phyloP scores from a whole-genome alignment of 2,888 invertebrate genomes.

The Elmis aenea region DNA sequence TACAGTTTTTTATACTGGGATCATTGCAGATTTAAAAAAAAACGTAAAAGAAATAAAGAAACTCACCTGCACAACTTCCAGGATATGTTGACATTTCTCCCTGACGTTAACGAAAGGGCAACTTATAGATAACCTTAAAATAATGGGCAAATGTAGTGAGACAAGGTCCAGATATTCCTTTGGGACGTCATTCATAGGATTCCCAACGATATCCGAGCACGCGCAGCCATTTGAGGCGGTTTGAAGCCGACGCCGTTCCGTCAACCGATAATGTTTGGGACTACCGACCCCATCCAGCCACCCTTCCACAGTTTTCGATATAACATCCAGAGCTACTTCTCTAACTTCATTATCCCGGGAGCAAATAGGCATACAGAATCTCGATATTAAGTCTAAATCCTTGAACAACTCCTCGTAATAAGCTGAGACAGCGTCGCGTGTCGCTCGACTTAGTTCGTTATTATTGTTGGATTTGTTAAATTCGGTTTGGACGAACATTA shows the following conservation, averaged over 20 bases:
- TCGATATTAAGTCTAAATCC: conserved; percentile 49
- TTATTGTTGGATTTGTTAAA: conserved; percentile 41
- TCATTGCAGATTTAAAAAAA: no score
- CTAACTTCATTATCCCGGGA: conserved; percentile 50
- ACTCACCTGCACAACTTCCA: conserved; percentile 55
- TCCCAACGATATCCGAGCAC: conserved; percentile 46
- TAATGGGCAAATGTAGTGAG: conserved; percentile 53
- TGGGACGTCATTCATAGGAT: conserved; percentile 41
- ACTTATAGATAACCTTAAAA: conserved; percentile 53
- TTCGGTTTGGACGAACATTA: conserved; percentile 43
- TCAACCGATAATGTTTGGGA: conserved; percentile 45
- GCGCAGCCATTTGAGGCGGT: conserved; percentile 43
- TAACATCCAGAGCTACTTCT: conserved; percentile 50
- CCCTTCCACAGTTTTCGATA: conserved; percentile 51
- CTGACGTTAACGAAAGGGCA: conserved; percentile 58
- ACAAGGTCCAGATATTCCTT: conserved; percentile 52
- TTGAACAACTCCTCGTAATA: conserved; percentile 35
- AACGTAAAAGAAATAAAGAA: no score
- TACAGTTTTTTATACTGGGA: no score
- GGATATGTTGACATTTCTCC: conserved; percentile 53
- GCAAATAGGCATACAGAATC: conserved; percentile 51
- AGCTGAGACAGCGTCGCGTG: conserved; percentile 23
- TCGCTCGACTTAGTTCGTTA: conserved; percentile 33
- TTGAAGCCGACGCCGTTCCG: conserved; percentile 40
- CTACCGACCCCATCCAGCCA: conserved; percentile 53